Percentiles rank a stretch among this genome's conserved stretches.
Evolutionary conservation across 2,888 invertebrate species (phyloP).

Genomic region (Nebria salina): DNA sequence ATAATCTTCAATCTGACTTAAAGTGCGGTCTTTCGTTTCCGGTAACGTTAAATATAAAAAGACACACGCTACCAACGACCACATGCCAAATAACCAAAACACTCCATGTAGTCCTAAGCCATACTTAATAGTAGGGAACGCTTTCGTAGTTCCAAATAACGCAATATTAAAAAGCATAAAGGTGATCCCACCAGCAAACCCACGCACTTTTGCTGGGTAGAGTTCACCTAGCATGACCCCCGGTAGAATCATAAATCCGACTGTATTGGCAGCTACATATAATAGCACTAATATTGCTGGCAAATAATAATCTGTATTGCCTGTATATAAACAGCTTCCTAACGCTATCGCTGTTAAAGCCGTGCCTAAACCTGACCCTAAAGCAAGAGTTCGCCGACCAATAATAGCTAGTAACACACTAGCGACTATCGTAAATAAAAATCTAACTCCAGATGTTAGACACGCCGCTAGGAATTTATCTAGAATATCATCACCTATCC

Average conservation of each 20-base stretch:
- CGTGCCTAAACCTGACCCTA: slow-evolving; percentile 75
- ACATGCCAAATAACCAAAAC: slow-evolving; percentile 75
- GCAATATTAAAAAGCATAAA: slow-evolving; percentile 77
- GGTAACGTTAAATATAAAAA: slow-evolving; percentile 76
- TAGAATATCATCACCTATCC: slow-evolving; percentile 63
- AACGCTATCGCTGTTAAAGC: slow-evolving; percentile 71
- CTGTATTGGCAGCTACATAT: slow-evolving; percentile 79
- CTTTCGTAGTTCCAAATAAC: slow-evolving; percentile 75
- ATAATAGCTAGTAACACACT: slow-evolving; percentile 72
- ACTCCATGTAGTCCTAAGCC: slow-evolving; percentile 73
- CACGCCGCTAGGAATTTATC: slow-evolving; percentile 72
- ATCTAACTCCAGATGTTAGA: slow-evolving; percentile 74
- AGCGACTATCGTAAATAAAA: slow-evolving; percentile 72
- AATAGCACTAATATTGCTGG: slow-evolving; percentile 67
- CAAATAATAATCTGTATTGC: slow-evolving; percentile 56
- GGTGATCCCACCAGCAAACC: slow-evolving; percentile 77
- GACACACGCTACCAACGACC: slow-evolving; percentile 71
- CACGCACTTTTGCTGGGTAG: slow-evolving; percentile 77
- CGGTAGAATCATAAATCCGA: slow-evolving; percentile 78
- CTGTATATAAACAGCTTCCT: slow-evolving; percentile 64
- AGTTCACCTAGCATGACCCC: slow-evolving; percentile 81
- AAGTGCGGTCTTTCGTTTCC: slow-evolving; percentile 77
- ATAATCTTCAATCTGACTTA: slow-evolving; percentile 82
- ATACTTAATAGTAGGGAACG: slow-evolving; percentile 72
- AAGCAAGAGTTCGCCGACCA: slow-evolving; percentile 72